Base-by-base conservation (phyloP, 2,888 invertebrate species). In the Sarcophaga subvicina region DNA sequence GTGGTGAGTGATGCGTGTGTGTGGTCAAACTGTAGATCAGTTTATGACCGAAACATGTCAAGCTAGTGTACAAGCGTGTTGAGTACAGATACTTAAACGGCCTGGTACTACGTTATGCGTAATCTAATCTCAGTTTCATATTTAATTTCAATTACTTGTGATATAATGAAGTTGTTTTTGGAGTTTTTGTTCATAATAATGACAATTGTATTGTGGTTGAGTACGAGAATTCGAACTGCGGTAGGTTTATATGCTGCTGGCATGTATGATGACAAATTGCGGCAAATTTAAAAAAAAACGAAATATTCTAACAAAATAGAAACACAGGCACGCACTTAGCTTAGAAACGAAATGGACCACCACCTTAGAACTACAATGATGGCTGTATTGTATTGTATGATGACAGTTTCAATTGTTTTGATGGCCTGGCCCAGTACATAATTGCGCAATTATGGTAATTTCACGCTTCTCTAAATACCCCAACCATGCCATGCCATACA, bases 401-500 rank as follows among this genome's bases (percentile, higher is more conserved):
- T 88, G 88, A 86, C 88, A 88, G 76, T 82, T 72, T 87, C 82
- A 87, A 87, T 88, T 87, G 88, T 84, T 85, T 83, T 84, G 80
- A 88, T 82, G 85, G 70, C 79, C 81, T 82, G 81, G 66, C 79
- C 81, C 81, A 79, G 62, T 77, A 86, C 82, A 86, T 91, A 91
- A 91, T 91, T 90, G 90, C 90, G 88, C 86, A 86, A 88, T 88
- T 90, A 89, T 89, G 88, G 90, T 88, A 89, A 84, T 81, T 83
- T 88, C 82, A 83, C 81, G 87, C 87, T 77, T 85, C 78, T 76
- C 27, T 79, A 71, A 83, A 83, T 75, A 71, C 75, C 66, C 76
- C 49, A 71, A 59, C 47, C 49, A 14, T 25, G 67, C 12, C 69
- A 69, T 45, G 20, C 5, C 47, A 14, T 8, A 59, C 59, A 59